A percentile compares a stretch with the other conserved stretches of the same genome.
phyloP scores from a whole-genome alignment of 2,113 vertebrate species.

The Sminthopsis crassicaudata region DNA sequence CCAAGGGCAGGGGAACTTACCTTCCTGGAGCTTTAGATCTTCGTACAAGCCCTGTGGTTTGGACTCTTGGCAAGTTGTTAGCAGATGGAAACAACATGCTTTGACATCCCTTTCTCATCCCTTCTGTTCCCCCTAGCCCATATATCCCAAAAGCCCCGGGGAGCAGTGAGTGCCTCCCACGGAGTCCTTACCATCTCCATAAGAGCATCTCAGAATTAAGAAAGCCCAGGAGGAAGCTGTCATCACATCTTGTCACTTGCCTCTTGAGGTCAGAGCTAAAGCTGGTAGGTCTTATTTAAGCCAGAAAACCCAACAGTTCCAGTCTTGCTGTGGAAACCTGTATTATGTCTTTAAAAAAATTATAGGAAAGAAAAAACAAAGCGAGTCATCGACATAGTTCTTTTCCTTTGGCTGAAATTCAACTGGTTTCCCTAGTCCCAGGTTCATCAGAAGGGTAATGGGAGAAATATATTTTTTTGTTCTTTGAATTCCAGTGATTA shows the following conservation, averaged over 20 bases:
- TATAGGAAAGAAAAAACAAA: conserved; percentile 34
- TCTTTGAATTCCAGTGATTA: conserved; percentile 68
- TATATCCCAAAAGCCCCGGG: conserved; percentile 53
- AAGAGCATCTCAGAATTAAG: conserved; percentile 60
- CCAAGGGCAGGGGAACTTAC: too few species aligned
- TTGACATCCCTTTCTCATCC: conserved; percentile 37
- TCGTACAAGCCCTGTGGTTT: neutral
- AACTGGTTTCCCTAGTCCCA: conserved; percentile 38
- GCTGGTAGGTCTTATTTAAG: conserved; percentile 38
- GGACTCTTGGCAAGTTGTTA: neutral
- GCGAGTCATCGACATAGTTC: neutral
- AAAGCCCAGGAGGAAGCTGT: conserved; percentile 35
- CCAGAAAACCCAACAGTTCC: conserved; percentile 26
- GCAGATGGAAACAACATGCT: neutral
- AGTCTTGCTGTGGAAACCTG: conserved; percentile 57
- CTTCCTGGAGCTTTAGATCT: neutral
- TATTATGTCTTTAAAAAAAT: conserved; percentile 67
- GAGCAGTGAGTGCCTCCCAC: conserved; percentile 10
- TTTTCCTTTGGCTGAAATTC: conserved; percentile 51
- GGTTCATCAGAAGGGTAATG: conserved; percentile 62
- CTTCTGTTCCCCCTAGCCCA: conserved; percentile 36
- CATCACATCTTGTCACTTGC: conserved; percentile 48
- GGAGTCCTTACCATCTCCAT: conserved; percentile 40
- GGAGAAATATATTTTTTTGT: conserved; percentile 44
- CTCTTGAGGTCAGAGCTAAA: neutral